Evolutionary conservation across 2,888 invertebrate species (phyloP).

Genomic region (Petrolisthes cinctipes): DNA sequence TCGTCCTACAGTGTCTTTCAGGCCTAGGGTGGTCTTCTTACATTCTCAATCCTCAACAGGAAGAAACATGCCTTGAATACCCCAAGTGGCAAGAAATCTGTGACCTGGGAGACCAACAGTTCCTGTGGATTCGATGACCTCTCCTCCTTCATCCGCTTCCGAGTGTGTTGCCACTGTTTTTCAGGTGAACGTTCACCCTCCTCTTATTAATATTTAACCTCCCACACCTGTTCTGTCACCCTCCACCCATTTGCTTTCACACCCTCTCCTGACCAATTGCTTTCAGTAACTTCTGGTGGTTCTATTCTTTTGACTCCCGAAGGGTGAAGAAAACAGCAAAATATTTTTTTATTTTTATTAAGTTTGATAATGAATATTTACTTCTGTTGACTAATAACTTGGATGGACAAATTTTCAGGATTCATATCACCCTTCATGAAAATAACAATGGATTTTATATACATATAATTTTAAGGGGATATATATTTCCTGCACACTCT

Average conservation of each 20-base stretch:
- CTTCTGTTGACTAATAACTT: not conserved
- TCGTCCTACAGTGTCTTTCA: too few relatives aligned
- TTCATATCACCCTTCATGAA: conserved; percentile 8
- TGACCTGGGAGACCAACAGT: too few relatives aligned
- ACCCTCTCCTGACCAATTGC: too few relatives aligned
- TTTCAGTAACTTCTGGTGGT: too few relatives aligned
- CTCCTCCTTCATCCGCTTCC: too few relatives aligned
- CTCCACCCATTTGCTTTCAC: not conserved
- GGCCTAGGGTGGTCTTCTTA: too few relatives aligned
- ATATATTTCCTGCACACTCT: conserved; percentile 1
- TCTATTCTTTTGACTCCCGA: not conserved
- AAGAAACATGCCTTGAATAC: too few relatives aligned
- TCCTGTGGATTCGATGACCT: too few relatives aligned
- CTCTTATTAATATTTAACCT: not conserved
- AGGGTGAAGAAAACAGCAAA: not conserved
- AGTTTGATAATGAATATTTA: conserved; percentile 10
- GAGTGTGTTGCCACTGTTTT: too few relatives aligned
- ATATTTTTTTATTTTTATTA: not conserved
- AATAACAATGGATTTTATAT: not conserved
- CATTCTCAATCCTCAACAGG: too few relatives aligned
- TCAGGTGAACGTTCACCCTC: not conserved
- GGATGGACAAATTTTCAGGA: conserved; percentile 13
- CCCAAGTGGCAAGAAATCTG: too few relatives aligned
- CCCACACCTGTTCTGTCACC: not conserved
- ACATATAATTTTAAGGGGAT: not conserved